Conservation (phyloP, 2,113 vertebrate species). For the Macaca nemestrina region DNA sequence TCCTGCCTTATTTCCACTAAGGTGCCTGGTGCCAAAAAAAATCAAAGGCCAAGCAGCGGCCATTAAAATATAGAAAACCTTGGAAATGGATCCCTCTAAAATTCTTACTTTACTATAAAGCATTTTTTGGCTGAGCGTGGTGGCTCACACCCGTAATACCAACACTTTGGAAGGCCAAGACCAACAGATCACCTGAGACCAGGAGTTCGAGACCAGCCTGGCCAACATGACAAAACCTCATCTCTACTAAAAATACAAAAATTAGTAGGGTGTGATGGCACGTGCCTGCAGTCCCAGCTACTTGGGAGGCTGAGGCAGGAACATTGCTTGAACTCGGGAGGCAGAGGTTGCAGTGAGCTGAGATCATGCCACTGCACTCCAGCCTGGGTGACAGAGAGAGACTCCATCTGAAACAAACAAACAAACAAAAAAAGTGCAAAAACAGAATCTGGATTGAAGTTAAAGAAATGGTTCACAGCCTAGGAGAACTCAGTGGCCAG, state of each 20-base stretch:
- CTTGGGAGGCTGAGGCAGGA: not conserved
- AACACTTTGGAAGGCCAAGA: not conserved
- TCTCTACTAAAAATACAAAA: not conserved
- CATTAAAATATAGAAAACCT: not conserved
- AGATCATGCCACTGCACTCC: not conserved
- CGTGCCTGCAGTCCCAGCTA: not conserved
- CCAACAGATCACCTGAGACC: not conserved
- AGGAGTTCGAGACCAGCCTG: not conserved
- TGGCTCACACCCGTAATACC: not conserved
- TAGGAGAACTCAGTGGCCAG: not conserved
- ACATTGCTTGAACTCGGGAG: not conserved
- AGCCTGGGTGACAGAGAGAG: not conserved
- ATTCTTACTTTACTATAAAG: not conserved
- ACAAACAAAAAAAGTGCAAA: not conserved
- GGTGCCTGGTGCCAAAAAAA: not conserved
- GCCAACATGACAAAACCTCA: not conserved
- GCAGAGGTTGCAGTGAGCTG: too few species aligned
- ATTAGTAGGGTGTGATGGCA: too few species aligned
- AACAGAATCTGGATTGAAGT: not conserved
- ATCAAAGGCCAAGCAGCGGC: not conserved
- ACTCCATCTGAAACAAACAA: not conserved
- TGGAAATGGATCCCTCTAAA: not conserved
- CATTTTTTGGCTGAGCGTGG: too few species aligned
- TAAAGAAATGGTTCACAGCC: not conserved
- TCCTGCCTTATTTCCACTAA: accelerated